Evolutionary conservation across 2,797 vertebrate species (phyloP).

Genomic region (Vipera ursinii): DNA sequence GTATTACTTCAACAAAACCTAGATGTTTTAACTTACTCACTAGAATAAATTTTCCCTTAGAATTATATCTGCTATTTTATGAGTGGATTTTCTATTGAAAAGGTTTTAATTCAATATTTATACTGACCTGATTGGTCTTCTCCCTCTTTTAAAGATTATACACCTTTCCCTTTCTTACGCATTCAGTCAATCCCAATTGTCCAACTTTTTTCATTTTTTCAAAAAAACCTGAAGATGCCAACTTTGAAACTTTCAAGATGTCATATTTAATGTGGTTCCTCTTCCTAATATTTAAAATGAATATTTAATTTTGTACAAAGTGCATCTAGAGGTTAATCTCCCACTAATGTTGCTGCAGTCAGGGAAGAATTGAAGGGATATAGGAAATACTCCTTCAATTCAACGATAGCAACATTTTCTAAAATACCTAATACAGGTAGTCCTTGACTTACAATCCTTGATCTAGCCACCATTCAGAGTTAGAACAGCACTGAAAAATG

Average conservation of each 20-base stretch:
- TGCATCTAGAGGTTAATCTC: background rate
- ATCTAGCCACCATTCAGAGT: background rate
- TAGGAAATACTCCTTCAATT: background rate
- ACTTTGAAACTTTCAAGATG: background rate
- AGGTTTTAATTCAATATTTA: background rate
- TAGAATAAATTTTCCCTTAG: background rate
- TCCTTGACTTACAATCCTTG: background rate
- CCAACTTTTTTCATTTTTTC: background rate
- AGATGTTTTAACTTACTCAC: background rate
- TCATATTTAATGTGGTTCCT: background rate
- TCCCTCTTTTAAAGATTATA: background rate
- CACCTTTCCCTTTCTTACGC: background rate
- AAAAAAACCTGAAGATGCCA: background rate
- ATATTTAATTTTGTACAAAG: constrained; percentile 6
- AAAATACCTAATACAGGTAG: background rate
- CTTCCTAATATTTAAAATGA: background rate
- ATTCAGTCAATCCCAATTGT: background rate
- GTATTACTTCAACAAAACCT: background rate
- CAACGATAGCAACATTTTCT: constrained; percentile 16
- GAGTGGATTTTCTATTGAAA: background rate
- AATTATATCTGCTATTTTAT: background rate
- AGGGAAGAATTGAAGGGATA: constrained; percentile 22
- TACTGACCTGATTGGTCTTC: background rate
- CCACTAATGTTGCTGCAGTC: constrained; percentile 9
- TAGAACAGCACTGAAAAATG: background rate